Conservation (phyloP, 2,797 vertebrate species). For the Oreochromis mossambicus region DNA sequence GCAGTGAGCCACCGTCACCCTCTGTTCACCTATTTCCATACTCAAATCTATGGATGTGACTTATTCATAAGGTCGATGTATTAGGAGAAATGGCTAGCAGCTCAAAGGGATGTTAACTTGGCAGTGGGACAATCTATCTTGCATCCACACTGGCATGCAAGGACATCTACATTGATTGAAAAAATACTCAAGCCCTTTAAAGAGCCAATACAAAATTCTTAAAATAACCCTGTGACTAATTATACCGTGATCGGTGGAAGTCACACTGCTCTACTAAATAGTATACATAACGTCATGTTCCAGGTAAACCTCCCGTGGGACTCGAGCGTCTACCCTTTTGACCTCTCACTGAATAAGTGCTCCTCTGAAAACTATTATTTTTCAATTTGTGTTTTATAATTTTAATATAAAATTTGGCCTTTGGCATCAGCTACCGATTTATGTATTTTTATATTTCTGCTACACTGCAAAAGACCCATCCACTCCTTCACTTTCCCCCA, state of each 20-base stretch:
- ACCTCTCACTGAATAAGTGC: not conserved
- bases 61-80: slow-evolving; percentile 40
- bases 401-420: not conserved
- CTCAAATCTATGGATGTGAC: slow-evolving; percentile 51
- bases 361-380: not conserved
- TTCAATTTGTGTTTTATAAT: not conserved
- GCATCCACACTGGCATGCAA: not conserved
- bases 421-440: not conserved
- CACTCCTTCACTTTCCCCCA: too few species aligned
- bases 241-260: not conserved
- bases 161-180: not conserved
- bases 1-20: slow-evolving; percentile 45
- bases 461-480: too few species aligned
- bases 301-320: not conserved
- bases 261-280: not conserved
- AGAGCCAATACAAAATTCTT: not conserved
- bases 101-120: not conserved
- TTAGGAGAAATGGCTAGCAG: slow-evolving; percentile 21
- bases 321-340: not conserved
- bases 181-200: not conserved
- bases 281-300: not conserved
- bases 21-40: slow-evolving; percentile 48
- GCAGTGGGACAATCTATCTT: not conserved
- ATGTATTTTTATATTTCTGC: not conserved
- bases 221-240: not conserved